phyloP scores from a whole-genome alignment of 2,888 invertebrate species.

The Dusona sp. region DNA sequence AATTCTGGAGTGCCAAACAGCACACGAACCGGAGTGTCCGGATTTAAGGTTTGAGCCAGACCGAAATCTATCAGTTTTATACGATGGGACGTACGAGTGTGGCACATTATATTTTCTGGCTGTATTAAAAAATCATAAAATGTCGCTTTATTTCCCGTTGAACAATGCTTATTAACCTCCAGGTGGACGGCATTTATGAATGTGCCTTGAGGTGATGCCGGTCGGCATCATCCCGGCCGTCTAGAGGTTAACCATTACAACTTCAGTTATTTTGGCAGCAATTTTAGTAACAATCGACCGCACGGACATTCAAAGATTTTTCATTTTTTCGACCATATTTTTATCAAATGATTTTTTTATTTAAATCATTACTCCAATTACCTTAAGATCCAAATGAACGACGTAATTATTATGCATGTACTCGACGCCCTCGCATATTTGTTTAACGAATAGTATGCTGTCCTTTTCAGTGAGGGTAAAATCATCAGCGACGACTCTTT shows the following conservation, averaged over 20 bases:
- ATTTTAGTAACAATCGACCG: too few relatives aligned
- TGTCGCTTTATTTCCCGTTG: not conserved
- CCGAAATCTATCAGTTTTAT: constrained; percentile 98
- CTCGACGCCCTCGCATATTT: constrained; percentile 95
- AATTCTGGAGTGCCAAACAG: constrained; percentile 97
- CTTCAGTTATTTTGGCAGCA: too few relatives aligned
- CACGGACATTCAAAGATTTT: not conserved
- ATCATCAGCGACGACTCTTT: constrained; percentile 96
- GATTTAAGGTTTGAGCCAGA: constrained; percentile 90
- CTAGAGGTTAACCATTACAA: too few relatives aligned
- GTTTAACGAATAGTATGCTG: constrained; percentile 93
- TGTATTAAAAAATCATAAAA: constrained; percentile 77
- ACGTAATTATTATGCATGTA: constrained; percentile 95
- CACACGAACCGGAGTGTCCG: constrained; percentile 89
- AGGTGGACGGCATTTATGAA: too few relatives aligned
- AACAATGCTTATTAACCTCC: not conserved
- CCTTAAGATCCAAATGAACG: constrained; percentile 96
- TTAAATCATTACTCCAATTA: constrained; percentile 74
- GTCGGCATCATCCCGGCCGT: too few relatives aligned
- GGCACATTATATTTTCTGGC: constrained; percentile 98
- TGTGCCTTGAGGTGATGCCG: too few relatives aligned
- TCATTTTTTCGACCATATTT: not conserved
- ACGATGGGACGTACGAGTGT: constrained; percentile 92
- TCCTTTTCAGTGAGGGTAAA: constrained; percentile 94
- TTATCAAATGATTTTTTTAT: not conserved